Base-by-base conservation (phyloP, 2,888 invertebrate genomes). In the Ectemnius continuus region DNA sequence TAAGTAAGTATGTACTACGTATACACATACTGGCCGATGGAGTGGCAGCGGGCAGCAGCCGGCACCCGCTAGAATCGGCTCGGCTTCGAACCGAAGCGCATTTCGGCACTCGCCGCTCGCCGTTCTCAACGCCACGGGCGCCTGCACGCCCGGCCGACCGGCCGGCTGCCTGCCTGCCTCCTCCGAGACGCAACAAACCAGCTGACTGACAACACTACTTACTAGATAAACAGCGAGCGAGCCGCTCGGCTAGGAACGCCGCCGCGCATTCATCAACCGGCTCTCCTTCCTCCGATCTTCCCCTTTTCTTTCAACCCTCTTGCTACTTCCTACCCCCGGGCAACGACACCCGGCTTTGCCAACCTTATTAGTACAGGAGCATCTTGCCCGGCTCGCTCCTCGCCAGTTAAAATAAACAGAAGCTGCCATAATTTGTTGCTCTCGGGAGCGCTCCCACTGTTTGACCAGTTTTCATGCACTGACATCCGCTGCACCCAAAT, bases 141-240 rank as follows among this genome's bases (percentile, higher is more conserved):
- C 71, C 79, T 80, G n/a, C n/a, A n/a, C n/a, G n/a, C n/a, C n/a
- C n/a, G n/a, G n/a, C n/a, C n/a, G n/a, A n/a, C n/a, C 79, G 45
- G 76, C 71, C 79, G 81, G 71, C 79, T 80, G 72, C 28, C 58
- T 20, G 20, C 20, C 36, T 64, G 68, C 73, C 73, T 70, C 76
- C 58, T 52, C 81, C 76, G 77, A 75, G 84, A 83, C 82, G 84
- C 84, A 80, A 81, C 84, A 79, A 81, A 82, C 83, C 84, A 82
- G 83, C 85, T 86, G 85, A 87, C 86, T 86, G 87, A 87, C 87
- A 85, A 85, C 84, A 74, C 84, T 86, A 86, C 85, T 87, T 85
- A 84, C 85, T 86, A 83, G 87, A 84, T 86, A 86, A 86, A 87
- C 86, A 86, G 73, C 70, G 75, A 86, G 86, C 5, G 36, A 36